phyloP scores from a whole-genome alignment of 2,888 invertebrate genomes.

The Andrena bicolor region DNA sequence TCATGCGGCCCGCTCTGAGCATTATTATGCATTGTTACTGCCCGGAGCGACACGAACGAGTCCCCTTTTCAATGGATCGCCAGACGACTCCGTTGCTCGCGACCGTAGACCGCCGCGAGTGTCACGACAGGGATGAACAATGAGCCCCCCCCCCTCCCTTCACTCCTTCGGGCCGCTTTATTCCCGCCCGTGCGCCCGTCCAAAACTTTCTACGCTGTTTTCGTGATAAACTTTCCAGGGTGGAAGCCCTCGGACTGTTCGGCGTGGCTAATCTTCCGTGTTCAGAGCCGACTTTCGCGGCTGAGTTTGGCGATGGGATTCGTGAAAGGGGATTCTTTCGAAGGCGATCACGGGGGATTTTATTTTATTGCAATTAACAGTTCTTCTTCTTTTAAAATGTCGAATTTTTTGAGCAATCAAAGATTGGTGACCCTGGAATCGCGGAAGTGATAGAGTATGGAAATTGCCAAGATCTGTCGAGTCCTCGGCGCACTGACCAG shows the following conservation, averaged over 20 bases:
- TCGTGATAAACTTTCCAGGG: conserved; percentile 12
- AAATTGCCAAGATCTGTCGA: no score
- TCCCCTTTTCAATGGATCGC: conserved; percentile 52
- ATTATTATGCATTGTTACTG: conserved; percentile 65
- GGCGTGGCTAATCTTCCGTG: neutral
- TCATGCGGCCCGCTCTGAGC: conserved; percentile 54
- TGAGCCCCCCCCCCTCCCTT: conserved; percentile 34
- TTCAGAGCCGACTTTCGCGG: neutral
- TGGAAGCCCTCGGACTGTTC: neutral
- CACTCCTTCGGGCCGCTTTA: conserved; percentile 1
- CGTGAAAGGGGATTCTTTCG: neutral
- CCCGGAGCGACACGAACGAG: conserved; percentile 52
- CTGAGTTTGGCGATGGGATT: neutral
- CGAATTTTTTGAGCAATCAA: no score
- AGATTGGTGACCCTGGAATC: no score
- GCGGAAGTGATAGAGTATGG: no score
- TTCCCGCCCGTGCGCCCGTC: conserved; percentile 6
- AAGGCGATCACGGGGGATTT: no score
- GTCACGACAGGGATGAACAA: conserved; percentile 57
- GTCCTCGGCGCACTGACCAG: no score
- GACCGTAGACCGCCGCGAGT: conserved; percentile 51
- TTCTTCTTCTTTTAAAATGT: no score
- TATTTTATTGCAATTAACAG: no score
- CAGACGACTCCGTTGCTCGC: conserved; percentile 29
- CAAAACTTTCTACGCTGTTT: conserved; percentile 34